A percentile compares a stretch with the other conserved stretches of the same genome.
These are phyloP conservation scores for Galago senegalensis DNA, from an alignment of 2,797 vertebrate species.

Conservation along the genomic window DNA sequence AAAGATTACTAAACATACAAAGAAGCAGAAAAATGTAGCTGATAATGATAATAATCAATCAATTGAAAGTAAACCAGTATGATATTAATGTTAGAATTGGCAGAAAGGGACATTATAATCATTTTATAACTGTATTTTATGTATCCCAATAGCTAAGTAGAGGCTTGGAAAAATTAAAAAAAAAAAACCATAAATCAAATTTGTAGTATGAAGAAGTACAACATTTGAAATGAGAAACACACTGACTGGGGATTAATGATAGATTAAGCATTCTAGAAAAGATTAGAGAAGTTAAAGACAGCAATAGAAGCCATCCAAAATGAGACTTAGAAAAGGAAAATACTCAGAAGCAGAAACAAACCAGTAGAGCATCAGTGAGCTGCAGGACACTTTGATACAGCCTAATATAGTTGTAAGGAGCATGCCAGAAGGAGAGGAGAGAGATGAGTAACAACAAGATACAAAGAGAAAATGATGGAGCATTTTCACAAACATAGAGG, in stretches of 20 bases:
- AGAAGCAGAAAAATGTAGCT: neutral
- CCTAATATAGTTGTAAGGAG: neutral
- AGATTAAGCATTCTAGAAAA: neutral
- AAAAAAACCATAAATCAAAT: neutral
- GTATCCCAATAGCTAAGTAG: neutral
- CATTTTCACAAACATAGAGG: no score
- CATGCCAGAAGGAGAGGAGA: neutral
- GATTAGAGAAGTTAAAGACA: neutral
- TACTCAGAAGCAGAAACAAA: neutral
- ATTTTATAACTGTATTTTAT: neutral
- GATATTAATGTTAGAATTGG: neutral
- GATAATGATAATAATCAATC: neutral
- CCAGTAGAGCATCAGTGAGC: neutral
- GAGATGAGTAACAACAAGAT: fast-evolving
- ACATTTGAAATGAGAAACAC: neutral
- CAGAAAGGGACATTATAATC: neutral
- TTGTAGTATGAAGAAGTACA: neutral
- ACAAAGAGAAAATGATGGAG: neutral
- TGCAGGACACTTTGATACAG: neutral
- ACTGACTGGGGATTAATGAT: neutral
- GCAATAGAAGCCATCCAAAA: neutral
- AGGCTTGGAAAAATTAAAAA: neutral
- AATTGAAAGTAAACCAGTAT: neutral
- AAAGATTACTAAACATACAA: neutral
- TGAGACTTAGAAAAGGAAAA: neutral